Percentiles rank a stretch among this genome's conserved stretches.
Evolutionary conservation across 1,140 invertebrate genomes (phyloP).

Genomic region (Drosophila auraria): DNA sequence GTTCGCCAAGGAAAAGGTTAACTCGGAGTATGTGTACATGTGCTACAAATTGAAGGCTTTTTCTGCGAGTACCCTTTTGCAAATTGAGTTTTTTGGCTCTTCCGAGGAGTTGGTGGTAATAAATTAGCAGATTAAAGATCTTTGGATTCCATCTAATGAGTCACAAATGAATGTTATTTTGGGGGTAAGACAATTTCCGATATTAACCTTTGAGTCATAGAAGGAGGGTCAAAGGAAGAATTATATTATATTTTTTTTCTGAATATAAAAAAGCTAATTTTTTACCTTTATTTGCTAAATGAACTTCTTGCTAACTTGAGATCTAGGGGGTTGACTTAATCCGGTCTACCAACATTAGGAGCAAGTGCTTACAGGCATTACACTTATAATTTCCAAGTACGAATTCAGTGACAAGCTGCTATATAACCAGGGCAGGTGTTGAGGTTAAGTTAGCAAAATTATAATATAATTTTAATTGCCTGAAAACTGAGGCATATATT

Average conservation of each 20-base stretch:
- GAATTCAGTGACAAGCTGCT: not conserved
- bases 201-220: not conserved
- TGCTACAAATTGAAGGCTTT: constrained; percentile 55
- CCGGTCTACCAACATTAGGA: too few species aligned
- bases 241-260: not conserved
- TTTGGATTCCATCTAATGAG: not conserved
- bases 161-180: not conserved
- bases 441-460: too few species aligned
- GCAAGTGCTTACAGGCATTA: not conserved
- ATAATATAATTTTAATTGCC: too few species aligned
- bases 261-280: too few species aligned
- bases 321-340: too few species aligned
- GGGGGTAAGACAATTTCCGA: not conserved
- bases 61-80: constrained; percentile 25
- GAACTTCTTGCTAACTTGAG: not conserved
- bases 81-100: not conserved
- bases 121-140: constrained; percentile 10
- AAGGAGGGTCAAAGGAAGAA: not conserved
- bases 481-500: too few species aligned
- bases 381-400: not conserved
- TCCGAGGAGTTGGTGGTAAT: not conserved
- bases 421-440: too few species aligned
- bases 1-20: constrained; percentile 43
- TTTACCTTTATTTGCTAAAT: not conserved
- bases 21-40: constrained; percentile 43